Evolutionary conservation across 2,888 invertebrate species (phyloP).

Genomic region (Blera fallax): DNA sequence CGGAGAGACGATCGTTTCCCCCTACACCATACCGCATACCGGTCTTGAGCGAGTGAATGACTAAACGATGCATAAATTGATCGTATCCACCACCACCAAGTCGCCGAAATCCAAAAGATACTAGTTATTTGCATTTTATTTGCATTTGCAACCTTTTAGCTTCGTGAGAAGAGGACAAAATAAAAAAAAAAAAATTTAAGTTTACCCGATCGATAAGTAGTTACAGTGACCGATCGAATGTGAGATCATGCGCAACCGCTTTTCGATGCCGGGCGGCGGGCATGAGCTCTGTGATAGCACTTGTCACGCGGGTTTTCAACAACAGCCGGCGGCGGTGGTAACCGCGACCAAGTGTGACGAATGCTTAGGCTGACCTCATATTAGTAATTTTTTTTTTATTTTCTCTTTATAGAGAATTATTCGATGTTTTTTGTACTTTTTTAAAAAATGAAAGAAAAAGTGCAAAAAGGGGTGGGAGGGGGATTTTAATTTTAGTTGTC

Average conservation of each 20-base stretch:
- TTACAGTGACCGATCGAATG: constrained; percentile 43
- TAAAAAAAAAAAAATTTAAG: neutral
- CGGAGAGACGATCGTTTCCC: neutral
- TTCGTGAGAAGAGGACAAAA: neutral
- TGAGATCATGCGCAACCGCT: constrained; percentile 59
- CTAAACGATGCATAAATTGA: constrained; percentile 37
- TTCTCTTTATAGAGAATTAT: neutral
- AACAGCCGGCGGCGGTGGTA: neutral
- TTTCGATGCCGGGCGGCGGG: neutral
- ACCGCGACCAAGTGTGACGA: constrained; percentile 41
- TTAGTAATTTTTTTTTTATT: neutral
- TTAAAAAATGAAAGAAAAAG: neutral
- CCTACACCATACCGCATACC: neutral
- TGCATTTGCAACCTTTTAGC: constrained; percentile 50
- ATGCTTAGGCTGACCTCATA: constrained; percentile 56
- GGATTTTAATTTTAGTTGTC: neutral
- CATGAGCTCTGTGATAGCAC: constrained; percentile 7
- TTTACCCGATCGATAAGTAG: constrained; percentile 14
- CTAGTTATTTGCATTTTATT: constrained; percentile 47
- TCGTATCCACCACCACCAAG: constrained; percentile 15
- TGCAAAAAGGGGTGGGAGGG: neutral
- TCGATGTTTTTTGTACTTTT: neutral
- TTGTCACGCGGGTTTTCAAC: constrained; percentile 43
- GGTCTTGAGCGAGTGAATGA: neutral
- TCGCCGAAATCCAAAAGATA: constrained; percentile 39